phyloP scores from a whole-genome alignment of 1,140 invertebrate genomes.

The Dolichoris vasculosae region DNA sequence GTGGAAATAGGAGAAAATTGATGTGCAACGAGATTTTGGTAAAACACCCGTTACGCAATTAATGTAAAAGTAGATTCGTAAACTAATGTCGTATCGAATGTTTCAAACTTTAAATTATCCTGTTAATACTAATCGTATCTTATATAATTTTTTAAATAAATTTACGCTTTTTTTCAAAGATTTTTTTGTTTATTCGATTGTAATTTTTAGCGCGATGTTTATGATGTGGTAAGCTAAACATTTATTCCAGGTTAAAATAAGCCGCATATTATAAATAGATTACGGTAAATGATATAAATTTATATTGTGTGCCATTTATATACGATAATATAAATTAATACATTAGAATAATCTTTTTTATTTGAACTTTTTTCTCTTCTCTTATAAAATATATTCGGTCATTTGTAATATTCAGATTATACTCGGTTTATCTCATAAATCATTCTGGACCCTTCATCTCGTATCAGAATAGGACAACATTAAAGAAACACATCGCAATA shows the following conservation, averaged over 20 bases:
- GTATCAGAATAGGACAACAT: not conserved
- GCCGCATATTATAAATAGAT: not conserved
- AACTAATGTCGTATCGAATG: no score
- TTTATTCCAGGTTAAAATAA: not conserved
- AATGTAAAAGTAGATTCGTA: no score
- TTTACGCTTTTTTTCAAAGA: no score
- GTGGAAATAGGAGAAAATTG: no score
- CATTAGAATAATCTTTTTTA: slow-evolving; percentile 14
- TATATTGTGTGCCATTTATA: not conserved
- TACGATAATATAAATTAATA: slow-evolving; percentile 5
- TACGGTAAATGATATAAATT: not conserved
- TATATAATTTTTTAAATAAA: no score
- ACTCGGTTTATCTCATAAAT: slow-evolving; percentile 25
- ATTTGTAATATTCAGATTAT: slow-evolving; percentile 44
- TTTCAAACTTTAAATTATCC: no score
- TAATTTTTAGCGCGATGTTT: no score
- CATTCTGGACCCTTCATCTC: slow-evolving; percentile 27
- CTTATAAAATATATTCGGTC: slow-evolving; percentile 24
- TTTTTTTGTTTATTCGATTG: no score
- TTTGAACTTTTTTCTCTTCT: not conserved
- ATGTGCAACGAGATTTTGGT: no score
- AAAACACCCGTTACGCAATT: no score
- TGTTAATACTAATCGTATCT: no score
- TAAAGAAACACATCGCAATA: slow-evolving; percentile 18
- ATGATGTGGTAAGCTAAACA: not conserved